phyloP scores from a whole-genome alignment of 2,888 invertebrate genomes.

The Drosophila peninsularis region DNA sequence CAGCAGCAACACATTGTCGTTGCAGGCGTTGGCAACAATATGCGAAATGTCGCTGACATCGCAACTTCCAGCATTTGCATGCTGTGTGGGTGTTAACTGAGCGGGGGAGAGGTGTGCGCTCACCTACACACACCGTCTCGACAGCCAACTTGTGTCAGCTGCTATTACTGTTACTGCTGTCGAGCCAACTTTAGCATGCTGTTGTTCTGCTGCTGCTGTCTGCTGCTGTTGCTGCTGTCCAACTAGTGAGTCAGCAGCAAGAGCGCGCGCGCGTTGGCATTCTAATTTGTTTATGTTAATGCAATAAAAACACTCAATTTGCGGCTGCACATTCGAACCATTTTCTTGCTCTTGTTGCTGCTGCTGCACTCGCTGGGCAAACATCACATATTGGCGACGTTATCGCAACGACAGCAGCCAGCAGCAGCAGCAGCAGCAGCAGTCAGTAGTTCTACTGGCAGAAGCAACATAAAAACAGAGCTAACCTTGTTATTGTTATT shows the following conservation, averaged over 20 bases:
- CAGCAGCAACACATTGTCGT: slow-evolving; percentile 37
- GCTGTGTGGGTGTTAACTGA: background rate
- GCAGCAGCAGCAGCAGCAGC: slow-evolving; percentile 25
- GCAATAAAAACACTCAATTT: slow-evolving; percentile 81
- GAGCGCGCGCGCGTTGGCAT: slow-evolving; percentile 53
- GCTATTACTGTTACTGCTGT: slow-evolving; percentile 32
- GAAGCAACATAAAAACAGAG: slow-evolving; percentile 47
- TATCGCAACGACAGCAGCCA: slow-evolving; percentile 47
- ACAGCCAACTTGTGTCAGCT: slow-evolving; percentile 55
- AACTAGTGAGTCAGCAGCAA: slow-evolving; percentile 59
- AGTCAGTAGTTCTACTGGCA: background rate
- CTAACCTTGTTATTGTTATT: slow-evolving; percentile 80
- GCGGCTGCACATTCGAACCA: slow-evolving; percentile 68
- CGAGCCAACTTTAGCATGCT: slow-evolving; percentile 42
- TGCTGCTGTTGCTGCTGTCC: slow-evolving; percentile 26
- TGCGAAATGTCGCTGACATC: slow-evolving; percentile 43
- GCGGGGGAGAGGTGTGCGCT: background rate
- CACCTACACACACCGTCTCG: slow-evolving; percentile 21
- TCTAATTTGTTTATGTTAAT: slow-evolving; percentile 81
- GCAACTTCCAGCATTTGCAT: slow-evolving; percentile 36
- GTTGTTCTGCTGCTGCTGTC: slow-evolving; percentile 22
- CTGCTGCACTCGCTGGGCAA: slow-evolving; percentile 35
- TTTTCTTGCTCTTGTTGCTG: slow-evolving; percentile 35
- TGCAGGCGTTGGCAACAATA: background rate
- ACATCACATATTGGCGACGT: slow-evolving; percentile 59